Conservation (phyloP, 2,888 invertebrate genomes). For the Molorchus minor region DNA sequence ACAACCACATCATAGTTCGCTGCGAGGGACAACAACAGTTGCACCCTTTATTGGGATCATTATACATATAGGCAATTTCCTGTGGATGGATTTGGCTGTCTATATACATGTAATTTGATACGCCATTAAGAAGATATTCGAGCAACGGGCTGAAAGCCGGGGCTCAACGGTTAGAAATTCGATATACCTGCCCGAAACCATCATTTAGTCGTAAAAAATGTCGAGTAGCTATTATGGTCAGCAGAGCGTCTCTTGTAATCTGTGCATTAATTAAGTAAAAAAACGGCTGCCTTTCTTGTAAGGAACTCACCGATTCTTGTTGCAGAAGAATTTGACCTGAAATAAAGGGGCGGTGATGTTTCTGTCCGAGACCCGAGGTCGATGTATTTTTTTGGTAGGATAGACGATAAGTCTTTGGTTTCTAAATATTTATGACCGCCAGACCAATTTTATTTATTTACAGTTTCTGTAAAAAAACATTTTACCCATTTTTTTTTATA, state of each 20-base stretch:
- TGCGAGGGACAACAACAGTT: conserved; percentile 27
- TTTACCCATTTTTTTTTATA: not conserved
- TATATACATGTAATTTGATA: conserved; percentile 53
- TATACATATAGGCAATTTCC: conserved; percentile 41
- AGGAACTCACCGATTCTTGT: conserved; percentile 2
- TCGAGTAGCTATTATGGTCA: conserved; percentile 21
- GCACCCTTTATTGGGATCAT: conserved; percentile 45
- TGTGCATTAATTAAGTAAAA: conserved; percentile 25
- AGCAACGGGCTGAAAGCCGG: conserved; percentile 12
- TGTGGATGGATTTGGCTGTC: conserved; percentile 44
- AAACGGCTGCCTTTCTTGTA: conserved; percentile 28
- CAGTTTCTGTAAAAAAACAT: not conserved
- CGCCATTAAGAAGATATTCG: conserved; percentile 47
- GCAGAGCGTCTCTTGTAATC: conserved; percentile 16
- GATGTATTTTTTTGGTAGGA: not conserved
- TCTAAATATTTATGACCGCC: not conserved
- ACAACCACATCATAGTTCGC: too few relatives aligned
- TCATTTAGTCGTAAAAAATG: conserved; percentile 22
- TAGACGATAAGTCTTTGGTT: not conserved
- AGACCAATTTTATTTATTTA: not conserved
- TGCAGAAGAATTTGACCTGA: not conserved
- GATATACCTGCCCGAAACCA: conserved; percentile 52
- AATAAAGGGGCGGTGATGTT: not conserved
- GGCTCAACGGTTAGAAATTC: conserved; percentile 49
- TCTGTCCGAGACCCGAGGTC: not conserved